phyloP scores from a whole-genome alignment of 2,113 vertebrate genomes.

The Pelmatolapia mariae region DNA sequence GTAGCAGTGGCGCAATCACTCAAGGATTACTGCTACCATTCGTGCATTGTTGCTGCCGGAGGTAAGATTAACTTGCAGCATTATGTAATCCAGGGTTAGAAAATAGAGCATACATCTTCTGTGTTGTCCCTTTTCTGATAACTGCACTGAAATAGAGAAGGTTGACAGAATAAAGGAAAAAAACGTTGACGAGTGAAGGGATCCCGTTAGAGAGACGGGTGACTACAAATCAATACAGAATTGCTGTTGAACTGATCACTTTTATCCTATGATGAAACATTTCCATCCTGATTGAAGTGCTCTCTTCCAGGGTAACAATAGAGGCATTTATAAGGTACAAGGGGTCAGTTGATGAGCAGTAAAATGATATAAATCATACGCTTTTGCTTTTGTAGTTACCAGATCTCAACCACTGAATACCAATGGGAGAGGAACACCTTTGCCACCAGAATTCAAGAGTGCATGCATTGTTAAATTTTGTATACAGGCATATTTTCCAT shows the following conservation, averaged over 20 bases:
- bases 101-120: conserved; percentile 4
- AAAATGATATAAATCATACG: not conserved
- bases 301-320: not conserved
- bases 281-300: not conserved
- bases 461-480: not conserved
- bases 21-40: conserved; percentile 42
- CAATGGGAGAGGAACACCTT: not conserved
- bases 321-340: not conserved
- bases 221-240: not conserved
- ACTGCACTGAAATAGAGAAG: not conserved
- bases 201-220: not conserved
- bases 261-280: not conserved
- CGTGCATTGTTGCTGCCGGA: conserved; percentile 38
- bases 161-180: not conserved
- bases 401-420: not conserved
- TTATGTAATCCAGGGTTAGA: conserved; percentile 51
- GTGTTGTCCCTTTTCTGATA: conserved; percentile 13
- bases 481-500: not conserved
- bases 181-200: not conserved
- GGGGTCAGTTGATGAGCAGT: not conserved
- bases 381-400: not conserved
- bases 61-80: conserved; percentile 38
- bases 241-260: not conserved
- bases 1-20: not conserved
- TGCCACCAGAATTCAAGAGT: not conserved